A percentile compares a stretch with the other conserved stretches of the same genome.
These are phyloP conservation scores for Bubalus kerabau DNA, from an alignment of 2,113 vertebrate genomes.

Conservation along the genomic window DNA sequence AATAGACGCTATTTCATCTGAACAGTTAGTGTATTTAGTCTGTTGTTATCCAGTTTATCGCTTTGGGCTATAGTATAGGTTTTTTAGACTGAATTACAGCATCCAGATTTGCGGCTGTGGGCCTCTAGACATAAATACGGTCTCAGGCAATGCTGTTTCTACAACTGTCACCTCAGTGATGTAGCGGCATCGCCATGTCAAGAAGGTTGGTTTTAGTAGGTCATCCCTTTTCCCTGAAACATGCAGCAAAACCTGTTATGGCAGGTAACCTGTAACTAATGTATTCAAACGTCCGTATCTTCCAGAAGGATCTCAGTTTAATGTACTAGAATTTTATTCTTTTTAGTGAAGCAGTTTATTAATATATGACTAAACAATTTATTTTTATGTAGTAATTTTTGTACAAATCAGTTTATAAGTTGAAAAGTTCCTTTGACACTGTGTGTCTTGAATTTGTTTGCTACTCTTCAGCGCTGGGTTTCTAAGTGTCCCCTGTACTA, in stretches of 20 bases:
- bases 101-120: not conserved
- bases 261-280: not conserved
- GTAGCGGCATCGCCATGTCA: not conserved
- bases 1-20: not conserved
- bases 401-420: not conserved
- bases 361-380: not conserved
- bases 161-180: not conserved
- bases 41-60: not conserved
- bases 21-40: not conserved
- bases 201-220: not conserved
- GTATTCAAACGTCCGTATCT: not conserved
- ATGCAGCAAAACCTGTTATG: not conserved
- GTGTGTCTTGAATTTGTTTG: not conserved
- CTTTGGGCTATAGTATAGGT: not conserved
- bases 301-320: not conserved
- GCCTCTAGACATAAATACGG: not conserved
- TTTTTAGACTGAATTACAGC: slow-evolving; percentile 10
- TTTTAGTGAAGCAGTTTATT: not conserved
- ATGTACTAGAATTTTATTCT: not conserved
- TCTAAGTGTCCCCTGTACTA: not conserved
- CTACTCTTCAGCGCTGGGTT: not conserved
- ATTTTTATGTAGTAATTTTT: slow-evolving; percentile 1
- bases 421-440: not conserved
- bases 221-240: not conserved
- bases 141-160: not conserved